phyloP scores from a whole-genome alignment of 1,140 invertebrate genomes.

The Vanessa atalanta region DNA sequence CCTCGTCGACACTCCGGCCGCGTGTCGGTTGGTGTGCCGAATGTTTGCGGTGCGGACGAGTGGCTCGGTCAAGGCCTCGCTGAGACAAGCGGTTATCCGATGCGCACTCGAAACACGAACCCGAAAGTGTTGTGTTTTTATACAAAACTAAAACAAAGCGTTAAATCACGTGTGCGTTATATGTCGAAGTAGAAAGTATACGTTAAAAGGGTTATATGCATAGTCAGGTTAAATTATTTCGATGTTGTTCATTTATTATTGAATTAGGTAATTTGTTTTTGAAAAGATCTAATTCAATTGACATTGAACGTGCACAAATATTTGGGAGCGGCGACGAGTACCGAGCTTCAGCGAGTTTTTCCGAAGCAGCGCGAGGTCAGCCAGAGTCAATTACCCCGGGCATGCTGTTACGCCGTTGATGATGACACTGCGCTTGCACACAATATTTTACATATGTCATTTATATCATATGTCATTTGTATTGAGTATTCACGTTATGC shows the following conservation, averaged over 20 bases:
- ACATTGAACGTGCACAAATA: conserved; percentile 22
- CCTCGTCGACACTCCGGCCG: conserved; percentile 23
- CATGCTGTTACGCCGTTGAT: conserved; percentile 43
- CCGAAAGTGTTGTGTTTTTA: conserved; percentile 21
- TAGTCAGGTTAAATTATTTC: neutral
- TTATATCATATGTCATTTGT: conserved; percentile 7
- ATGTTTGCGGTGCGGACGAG: conserved; percentile 30
- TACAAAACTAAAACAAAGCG: neutral
- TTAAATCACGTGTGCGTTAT: neutral
- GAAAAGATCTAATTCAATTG: conserved; percentile 3
- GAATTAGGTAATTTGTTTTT: neutral
- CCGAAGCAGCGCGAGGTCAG: conserved; percentile 73
- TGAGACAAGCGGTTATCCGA: conserved; percentile 51
- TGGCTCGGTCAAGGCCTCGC: conserved; percentile 67
- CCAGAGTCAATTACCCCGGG: conserved; percentile 72
- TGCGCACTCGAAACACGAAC: conserved; percentile 57
- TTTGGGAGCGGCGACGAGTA: conserved; percentile 45
- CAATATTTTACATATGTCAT: conserved; percentile 2
- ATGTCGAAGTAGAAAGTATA: neutral
- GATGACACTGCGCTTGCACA: conserved; percentile 45
- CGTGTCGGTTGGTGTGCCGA: conserved; percentile 29
- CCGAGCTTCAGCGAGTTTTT: conserved; percentile 65
- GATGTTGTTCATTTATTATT: neutral
- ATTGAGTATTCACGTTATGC: conserved; percentile 2
- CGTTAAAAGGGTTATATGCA: neutral